Evolutionary conservation across 2,888 invertebrate species (phyloP), one percentile per base, ranked within the genome.

Genomic region (Itoplectis maculator): DNA sequence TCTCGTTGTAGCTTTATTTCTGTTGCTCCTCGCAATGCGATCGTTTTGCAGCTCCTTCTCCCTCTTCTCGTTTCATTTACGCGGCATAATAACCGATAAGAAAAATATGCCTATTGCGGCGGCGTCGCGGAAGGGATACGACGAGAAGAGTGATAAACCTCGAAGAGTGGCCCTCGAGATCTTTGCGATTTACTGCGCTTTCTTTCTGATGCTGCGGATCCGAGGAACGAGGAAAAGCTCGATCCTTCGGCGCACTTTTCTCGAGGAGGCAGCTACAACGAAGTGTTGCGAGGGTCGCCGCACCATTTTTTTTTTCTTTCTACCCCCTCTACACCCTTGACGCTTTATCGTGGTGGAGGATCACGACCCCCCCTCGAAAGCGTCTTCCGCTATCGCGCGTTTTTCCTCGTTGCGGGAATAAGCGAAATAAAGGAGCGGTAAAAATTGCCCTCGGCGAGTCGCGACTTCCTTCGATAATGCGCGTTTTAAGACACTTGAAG

Each of bases 71-170:
- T 78, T 51, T 65, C 54, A 47, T 66, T 79, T 72, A 61, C 72
- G 68, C 42, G n/a, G 68, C 18, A 51, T 68, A 72, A 76, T 72
- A 82, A 79, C 65, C 74, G 63, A 35, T 42, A n/a, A 76, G 54
- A 75, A 75, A 74, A 74, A 66, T 76, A 68, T 68, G 47, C 68
- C 70, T 54, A 66, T 23, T 72, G 61, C 9, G 47, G 35, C 20
- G 15, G 35, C 0, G 59, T 40, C 74, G 35, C 0, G 74, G 45
- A 18, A 68, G 74, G 65, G 45, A 82, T 76, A 69, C 72, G 63
- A 69, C 65, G 73, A 73, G 13, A 29, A 72, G 69, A 81, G 77
- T 74, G 78, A 82, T 82, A 79, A 82, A 82, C 78, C 82, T 70
- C 70, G 40, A 72, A 18, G 82, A 79, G 78, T 56, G 65, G 56